phyloP scores from a whole-genome alignment of 1,140 invertebrate species.

The Macrosteles quadrilineatus region DNA sequence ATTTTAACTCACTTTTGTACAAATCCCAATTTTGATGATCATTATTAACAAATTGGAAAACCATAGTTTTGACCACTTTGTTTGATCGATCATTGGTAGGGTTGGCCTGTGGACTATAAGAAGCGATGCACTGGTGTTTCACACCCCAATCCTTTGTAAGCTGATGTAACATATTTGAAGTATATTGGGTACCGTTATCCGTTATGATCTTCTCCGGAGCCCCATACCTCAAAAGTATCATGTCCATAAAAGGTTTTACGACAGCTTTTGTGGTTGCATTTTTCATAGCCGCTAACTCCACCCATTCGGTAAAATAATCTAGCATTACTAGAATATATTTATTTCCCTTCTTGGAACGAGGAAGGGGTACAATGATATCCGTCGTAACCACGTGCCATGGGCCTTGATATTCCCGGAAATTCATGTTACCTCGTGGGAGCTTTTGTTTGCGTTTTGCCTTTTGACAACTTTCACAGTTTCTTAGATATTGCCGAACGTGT shows the following conservation, averaged over 20 bases:
- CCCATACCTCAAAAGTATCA: conserved; percentile 20
- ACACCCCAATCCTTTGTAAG: conserved; percentile 10
- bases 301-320: conserved; percentile 49
- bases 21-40: conserved; percentile 47
- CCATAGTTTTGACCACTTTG: conserved; percentile 49
- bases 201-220: conserved; percentile 10
- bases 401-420: not conserved
- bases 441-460: not conserved
- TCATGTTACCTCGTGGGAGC: not conserved
- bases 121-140: conserved; percentile 4
- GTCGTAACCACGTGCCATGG: conserved; percentile 41
- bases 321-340: conserved; percentile 47
- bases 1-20: conserved; percentile 46
- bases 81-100: conserved; percentile 52
- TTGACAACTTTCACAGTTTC: conserved; percentile 38
- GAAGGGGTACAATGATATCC: conserved; percentile 52
- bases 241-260: not conserved
- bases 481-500: conserved; percentile 39
- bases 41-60: conserved; percentile 46
- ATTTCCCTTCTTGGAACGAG: conserved; percentile 45
- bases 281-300: conserved; percentile 45
- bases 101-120: conserved; percentile 51
- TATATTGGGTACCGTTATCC: conserved; percentile 33
- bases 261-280: conserved; percentile 39
- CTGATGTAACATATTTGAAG: not conserved